Conservation (phyloP, 2,888 invertebrate species). For the Actias luna region DNA sequence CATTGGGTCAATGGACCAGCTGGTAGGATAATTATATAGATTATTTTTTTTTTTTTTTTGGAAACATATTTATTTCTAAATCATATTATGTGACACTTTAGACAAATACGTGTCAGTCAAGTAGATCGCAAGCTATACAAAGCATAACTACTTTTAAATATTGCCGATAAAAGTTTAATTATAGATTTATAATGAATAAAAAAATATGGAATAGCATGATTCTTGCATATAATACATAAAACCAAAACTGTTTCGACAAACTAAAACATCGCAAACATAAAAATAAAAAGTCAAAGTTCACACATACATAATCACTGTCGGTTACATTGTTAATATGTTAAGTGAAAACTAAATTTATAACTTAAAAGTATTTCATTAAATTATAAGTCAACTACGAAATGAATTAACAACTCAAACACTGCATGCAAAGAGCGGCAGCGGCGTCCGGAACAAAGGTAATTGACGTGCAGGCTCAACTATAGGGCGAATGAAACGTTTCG, state of each 20-base stretch:
- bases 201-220: not conserved
- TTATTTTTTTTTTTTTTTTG: too few relatives aligned
- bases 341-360: slow-evolving; percentile 40
- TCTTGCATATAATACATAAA: slow-evolving; percentile 1
- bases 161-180: slow-evolving; percentile 13
- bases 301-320: slow-evolving; percentile 33
- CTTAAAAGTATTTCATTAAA: slow-evolving; percentile 41
- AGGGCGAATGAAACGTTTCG: slow-evolving; percentile 54
- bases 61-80: not conserved
- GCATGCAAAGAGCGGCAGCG: slow-evolving; percentile 65
- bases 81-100: not conserved
- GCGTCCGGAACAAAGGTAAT: slow-evolving; percentile 59
- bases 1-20: slow-evolving; percentile 86
- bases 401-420: slow-evolving; percentile 62
- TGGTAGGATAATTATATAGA: slow-evolving; percentile 44
- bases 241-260: slow-evolving; percentile 16
- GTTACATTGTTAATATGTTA: slow-evolving; percentile 39
- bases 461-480: slow-evolving; percentile 66
- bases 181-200: not conserved
- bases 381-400: slow-evolving; percentile 48
- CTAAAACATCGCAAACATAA: slow-evolving; percentile 18
- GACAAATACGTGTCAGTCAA: not conserved
- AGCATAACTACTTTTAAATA: slow-evolving; percentile 14
- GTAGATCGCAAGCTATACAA: slow-evolving; percentile 12
- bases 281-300: slow-evolving; percentile 28